Percentiles rank a stretch among this genome's conserved stretches.
phyloP scores from a whole-genome alignment of 2,113 vertebrate species.

The Oryzias melastigma region DNA sequence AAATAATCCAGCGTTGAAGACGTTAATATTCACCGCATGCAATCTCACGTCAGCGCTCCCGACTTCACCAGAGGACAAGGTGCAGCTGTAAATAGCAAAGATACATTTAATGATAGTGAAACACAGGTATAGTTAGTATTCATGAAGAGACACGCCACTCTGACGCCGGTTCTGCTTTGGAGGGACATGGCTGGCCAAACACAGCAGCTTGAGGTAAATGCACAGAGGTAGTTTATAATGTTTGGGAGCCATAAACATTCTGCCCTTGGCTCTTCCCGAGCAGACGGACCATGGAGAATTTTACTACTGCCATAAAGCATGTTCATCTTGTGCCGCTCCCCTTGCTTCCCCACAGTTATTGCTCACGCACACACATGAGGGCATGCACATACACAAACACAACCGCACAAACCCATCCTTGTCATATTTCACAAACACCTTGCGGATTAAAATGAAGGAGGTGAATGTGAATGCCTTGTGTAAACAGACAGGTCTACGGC shows the following conservation, averaged over 20 bases:
- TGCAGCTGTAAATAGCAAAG: conserved; percentile 60
- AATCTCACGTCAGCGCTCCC: conserved; percentile 49
- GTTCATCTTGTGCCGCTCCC: conserved; percentile 69
- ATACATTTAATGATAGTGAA: conserved; percentile 69
- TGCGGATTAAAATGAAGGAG: conserved; percentile 58
- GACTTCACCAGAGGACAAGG: conserved; percentile 46
- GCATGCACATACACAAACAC: conserved; percentile 44
- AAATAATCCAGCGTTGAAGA: conserved; percentile 12
- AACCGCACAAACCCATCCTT: conserved; percentile 30
- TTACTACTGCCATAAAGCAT: conserved; percentile 79
- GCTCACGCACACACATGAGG: conserved; percentile 49
- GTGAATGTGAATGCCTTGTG: conserved; percentile 35
- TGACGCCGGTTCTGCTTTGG: conserved; percentile 30
- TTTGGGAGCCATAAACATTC: conserved; percentile 78
- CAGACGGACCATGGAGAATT: conserved; percentile 79
- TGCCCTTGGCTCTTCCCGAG: conserved; percentile 81
- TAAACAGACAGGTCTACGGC: conserved; percentile 31
- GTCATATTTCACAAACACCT: conserved; percentile 63
- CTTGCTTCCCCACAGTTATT: conserved; percentile 55
- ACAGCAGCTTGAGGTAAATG: conserved; percentile 72
- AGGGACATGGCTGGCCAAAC: conserved; percentile 68
- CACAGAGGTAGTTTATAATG: conserved; percentile 78
- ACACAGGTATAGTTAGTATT: conserved; percentile 70
- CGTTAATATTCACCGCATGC: conserved; percentile 60
- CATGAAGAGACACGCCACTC: conserved; percentile 61